A percentile compares a stretch with the other conserved stretches of the same genome.
These are phyloP conservation scores for Pachyuromys duprasi DNA, from an alignment of 2,797 vertebrate genomes.

Conservation along the genomic window DNA sequence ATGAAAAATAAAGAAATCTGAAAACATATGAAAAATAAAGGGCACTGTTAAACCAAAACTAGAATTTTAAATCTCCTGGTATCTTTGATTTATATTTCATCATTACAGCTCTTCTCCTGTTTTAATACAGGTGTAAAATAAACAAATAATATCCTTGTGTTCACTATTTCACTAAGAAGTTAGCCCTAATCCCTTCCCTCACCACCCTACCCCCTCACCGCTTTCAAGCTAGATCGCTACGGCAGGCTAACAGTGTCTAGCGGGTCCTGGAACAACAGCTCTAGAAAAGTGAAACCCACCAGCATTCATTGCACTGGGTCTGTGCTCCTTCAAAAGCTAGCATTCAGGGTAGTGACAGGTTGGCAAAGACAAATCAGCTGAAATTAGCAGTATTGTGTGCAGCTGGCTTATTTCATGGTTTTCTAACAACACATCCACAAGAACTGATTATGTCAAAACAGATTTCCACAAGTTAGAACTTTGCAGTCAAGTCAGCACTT, in stretches of 20 bases:
- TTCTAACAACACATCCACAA: constrained; percentile 44
- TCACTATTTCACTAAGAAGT: not conserved
- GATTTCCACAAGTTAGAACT: constrained; percentile 42
- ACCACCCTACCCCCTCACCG: not conserved
- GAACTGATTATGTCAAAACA: constrained; percentile 64
- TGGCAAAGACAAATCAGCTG: constrained; percentile 28
- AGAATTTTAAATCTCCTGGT: not conserved
- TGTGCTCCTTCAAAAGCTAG: constrained; percentile 50
- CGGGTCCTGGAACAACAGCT: not conserved
- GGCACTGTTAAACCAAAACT: not conserved
- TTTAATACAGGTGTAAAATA: not conserved
- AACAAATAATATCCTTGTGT: not conserved
- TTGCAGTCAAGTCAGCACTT: constrained; percentile 63
- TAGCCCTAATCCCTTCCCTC: not conserved
- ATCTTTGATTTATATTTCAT: not conserved
- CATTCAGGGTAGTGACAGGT: constrained; percentile 53
- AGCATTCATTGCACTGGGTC: not conserved
- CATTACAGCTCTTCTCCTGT: not conserved
- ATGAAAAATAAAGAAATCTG: not conserved
- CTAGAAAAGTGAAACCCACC: not conserved
- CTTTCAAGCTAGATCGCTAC: not conserved
- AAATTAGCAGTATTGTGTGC: constrained; percentile 46
- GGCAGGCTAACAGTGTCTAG: not conserved
- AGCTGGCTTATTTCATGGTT: not conserved
- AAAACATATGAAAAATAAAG: not conserved